Conservation (phyloP, 35 echinoderm and acorn worm species). For the Diadema setosum region DNA sequence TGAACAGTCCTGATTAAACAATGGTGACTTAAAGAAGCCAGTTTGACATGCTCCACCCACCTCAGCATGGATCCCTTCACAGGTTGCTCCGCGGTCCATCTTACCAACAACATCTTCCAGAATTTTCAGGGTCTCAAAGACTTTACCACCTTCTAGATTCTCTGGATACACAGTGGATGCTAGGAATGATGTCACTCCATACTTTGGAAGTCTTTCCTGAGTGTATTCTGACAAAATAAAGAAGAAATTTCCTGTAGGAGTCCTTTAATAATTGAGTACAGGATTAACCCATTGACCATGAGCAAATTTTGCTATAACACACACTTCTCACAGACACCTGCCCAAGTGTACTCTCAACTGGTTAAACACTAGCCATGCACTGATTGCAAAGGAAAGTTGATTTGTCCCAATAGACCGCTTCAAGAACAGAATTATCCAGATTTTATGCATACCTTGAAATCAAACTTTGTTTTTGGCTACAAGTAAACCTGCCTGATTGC, state of each 20-base stretch:
- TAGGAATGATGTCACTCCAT: constrained; percentile 77
- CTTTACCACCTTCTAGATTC: constrained; percentile 15
- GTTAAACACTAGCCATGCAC: neutral
- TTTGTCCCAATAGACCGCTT: too few species aligned
- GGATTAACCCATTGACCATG: neutral
- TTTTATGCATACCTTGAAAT: too few species aligned
- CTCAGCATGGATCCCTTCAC: constrained; percentile 2
- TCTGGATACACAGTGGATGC: constrained; percentile 71
- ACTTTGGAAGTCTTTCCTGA: constrained; percentile 47
- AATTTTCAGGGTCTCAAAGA: constrained; percentile 42
- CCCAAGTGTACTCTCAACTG: neutral
- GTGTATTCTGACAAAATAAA: constrained; percentile 46
- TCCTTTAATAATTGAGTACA: neutral
- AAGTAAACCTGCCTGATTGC: too few species aligned
- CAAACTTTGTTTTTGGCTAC: too few species aligned
- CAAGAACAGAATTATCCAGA: too few species aligned
- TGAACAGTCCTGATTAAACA: too few species aligned
- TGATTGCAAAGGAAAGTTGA: too few species aligned
- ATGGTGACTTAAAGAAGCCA: too few species aligned
- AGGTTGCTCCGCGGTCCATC: constrained; percentile 38
- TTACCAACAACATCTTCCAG: constrained; percentile 50
- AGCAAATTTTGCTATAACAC: too few species aligned
- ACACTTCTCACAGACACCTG: too few species aligned
- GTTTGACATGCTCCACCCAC: too few species aligned
- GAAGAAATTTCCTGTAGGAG: neutral